A percentile compares a stretch with the other conserved stretches of the same genome.
Evolutionary conservation across 2,113 vertebrate species (phyloP).

Genomic region (Daboia siamensis): DNA sequence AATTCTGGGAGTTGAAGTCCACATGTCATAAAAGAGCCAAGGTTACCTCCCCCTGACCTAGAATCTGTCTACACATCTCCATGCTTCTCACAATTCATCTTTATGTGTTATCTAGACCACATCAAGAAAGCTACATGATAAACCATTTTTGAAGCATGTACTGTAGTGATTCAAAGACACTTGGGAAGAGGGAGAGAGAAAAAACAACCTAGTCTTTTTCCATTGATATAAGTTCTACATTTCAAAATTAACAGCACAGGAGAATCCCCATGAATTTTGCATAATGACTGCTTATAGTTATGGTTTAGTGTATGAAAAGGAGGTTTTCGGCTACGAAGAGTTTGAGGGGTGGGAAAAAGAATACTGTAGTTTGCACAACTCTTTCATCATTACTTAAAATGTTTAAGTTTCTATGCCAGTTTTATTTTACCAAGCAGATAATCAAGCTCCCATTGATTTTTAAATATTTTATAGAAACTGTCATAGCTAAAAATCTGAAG

Average conservation of each 20-base stretch:
- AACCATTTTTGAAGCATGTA: background rate
- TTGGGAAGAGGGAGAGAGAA: background rate
- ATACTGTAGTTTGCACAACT: background rate
- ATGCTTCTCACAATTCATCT: too few relatives aligned
- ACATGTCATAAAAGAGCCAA: too few relatives aligned
- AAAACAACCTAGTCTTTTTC: background rate
- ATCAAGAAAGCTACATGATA: background rate
- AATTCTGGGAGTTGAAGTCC: too few relatives aligned
- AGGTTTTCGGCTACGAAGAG: background rate
- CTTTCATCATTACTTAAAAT: background rate
- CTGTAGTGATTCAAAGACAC: background rate
- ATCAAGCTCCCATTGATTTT: background rate
- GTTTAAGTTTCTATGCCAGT: background rate
- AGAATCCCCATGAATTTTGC: background rate
- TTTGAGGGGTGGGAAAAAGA: background rate
- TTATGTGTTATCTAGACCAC: too few relatives aligned
- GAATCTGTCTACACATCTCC: too few relatives aligned
- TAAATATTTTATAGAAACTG: background rate
- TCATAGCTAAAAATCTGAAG: background rate
- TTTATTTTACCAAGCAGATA: background rate
- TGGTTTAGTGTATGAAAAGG: background rate
- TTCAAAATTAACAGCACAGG: background rate
- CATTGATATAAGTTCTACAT: background rate
- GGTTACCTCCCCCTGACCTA: too few relatives aligned
- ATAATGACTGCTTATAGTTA: background rate